A percentile compares a stretch with the other conserved stretches of the same genome.
These are phyloP conservation scores for Liposcelis brunnea DNA, from an alignment of 2,888 invertebrate species.

Conservation along the genomic window DNA sequence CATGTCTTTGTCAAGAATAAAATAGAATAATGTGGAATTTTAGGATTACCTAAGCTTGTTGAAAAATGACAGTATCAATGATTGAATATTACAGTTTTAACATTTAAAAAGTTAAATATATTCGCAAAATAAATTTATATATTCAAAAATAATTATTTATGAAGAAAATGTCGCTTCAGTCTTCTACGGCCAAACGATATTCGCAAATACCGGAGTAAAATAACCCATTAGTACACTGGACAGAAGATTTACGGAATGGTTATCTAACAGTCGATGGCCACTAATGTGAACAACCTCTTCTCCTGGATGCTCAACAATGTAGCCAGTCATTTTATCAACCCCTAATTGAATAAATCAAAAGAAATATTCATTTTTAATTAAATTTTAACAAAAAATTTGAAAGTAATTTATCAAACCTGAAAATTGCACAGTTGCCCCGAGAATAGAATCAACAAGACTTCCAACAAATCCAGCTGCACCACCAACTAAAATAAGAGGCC, in stretches of 20 bases:
- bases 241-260: constrained; percentile 75
- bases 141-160: background rate
- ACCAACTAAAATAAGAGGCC: constrained; percentile 58
- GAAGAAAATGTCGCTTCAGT: background rate
- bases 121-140: background rate
- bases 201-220: constrained; percentile 45
- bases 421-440: constrained; percentile 74
- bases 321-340: constrained; percentile 41
- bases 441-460: constrained; percentile 61
- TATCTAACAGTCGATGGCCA: constrained; percentile 60
- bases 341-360: constrained; percentile 29
- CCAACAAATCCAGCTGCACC: constrained; percentile 60
- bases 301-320: constrained; percentile 53
- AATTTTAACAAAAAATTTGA: background rate
- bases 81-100: no score
- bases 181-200: constrained; percentile 33
- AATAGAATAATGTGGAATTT: no score
- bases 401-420: constrained; percentile 41
- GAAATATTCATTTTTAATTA: background rate
- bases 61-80: no score
- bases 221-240: constrained; percentile 59
- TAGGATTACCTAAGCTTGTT: no score
- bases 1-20: no score
- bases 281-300: constrained; percentile 53
- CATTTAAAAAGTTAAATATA: constrained; percentile 1